Evolutionary conservation across 1,140 invertebrate genomes (phyloP).

Genomic region (Drosophila virilis): DNA sequence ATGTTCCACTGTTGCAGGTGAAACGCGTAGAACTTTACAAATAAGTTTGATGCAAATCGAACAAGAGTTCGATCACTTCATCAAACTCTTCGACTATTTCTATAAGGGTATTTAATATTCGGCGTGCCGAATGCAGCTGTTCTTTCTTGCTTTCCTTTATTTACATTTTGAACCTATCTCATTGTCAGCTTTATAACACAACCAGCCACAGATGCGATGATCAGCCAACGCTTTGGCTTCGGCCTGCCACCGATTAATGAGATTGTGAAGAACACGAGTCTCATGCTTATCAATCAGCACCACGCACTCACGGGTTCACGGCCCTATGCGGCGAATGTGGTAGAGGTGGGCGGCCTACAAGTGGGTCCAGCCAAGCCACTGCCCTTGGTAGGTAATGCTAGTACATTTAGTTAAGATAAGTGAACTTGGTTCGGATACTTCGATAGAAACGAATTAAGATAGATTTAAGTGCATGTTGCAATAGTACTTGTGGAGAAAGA

Average conservation of each 20-base stretch:
- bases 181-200: conserved; percentile 80
- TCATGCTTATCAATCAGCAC: conserved; percentile 87
- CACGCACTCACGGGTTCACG: conserved; percentile 85
- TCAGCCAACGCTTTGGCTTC: conserved; percentile 86
- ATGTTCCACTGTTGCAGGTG: no score
- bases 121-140: no score
- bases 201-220: conserved; percentile 85
- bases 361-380: conserved; percentile 83
- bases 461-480: no score
- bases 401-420: neutral
- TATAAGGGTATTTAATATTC: no score
- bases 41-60: no score
- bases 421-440: no score
- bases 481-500: no score
- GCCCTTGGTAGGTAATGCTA: conserved; percentile 82
- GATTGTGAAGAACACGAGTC: conserved; percentile 85
- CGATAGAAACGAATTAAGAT: no score
- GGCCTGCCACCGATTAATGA: conserved; percentile 85
- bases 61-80: no score
- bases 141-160: no score
- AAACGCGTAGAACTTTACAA: no score
- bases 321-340: conserved; percentile 85
- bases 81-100: no score
- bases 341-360: conserved; percentile 87
- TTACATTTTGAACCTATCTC: neutral